Conservation (phyloP, 2,888 invertebrate species). For the Poecilus cupreus region DNA sequence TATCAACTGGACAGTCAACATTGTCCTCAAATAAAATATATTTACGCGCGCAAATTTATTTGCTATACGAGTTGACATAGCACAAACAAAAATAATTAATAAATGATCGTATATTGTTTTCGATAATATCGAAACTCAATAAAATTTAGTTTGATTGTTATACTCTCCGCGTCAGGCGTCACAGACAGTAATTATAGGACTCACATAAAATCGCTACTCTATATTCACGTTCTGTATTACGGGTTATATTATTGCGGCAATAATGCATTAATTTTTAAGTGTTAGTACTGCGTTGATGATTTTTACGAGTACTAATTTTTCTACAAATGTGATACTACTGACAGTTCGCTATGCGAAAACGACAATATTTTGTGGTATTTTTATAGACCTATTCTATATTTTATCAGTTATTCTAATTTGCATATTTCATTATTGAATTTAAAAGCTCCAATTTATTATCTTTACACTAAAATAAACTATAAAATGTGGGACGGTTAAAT, state of each 20-base stretch:
- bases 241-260: not conserved
- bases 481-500: too few relatives aligned
- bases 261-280: constrained; percentile 27
- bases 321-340: not conserved
- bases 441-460: too few relatives aligned
- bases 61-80: not conserved
- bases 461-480: too few relatives aligned
- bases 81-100: constrained; percentile 33
- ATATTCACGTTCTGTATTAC: not conserved
- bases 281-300: not conserved
- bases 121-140: constrained; percentile 14
- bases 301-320: not conserved
- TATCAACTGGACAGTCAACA: constrained; percentile 42
- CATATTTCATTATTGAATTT: too few relatives aligned
- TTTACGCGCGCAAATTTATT: constrained; percentile 25
- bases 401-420: not conserved
- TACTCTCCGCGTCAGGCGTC: not conserved
- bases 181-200: not conserved
- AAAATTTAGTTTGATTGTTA: not conserved
- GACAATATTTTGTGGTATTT: not conserved
- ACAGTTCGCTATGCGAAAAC: not conserved
- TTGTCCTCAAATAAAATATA: constrained; percentile 46
- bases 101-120: constrained; percentile 16
- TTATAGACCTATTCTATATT: not conserved
- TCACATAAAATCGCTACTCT: not conserved